Conservation (phyloP, 2,888 invertebrate species). For the Congeria kusceri region DNA sequence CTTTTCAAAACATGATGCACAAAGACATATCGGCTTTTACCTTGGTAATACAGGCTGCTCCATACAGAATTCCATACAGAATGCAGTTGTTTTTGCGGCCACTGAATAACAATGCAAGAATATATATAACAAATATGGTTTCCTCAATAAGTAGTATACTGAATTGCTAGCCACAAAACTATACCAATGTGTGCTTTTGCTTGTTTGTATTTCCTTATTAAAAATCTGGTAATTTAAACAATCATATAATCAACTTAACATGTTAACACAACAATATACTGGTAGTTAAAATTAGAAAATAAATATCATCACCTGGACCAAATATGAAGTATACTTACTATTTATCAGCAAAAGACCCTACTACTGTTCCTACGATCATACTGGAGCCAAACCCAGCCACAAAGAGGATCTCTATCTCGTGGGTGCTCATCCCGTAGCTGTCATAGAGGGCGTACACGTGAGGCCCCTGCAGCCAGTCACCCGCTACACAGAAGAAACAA, state of each 20-base stretch:
- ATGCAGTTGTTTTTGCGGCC: constrained; percentile 86
- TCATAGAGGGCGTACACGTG: constrained; percentile 87
- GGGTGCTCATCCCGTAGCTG: constrained; percentile 86
- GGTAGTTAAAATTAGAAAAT: too few relatives aligned
- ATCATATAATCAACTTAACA: too few relatives aligned
- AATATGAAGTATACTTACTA: too few relatives aligned
- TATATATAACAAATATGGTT: not conserved
- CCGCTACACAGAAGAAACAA: constrained; percentile 83
- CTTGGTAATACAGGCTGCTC: constrained; percentile 86
- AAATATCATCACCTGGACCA: too few relatives aligned
- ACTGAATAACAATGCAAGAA: constrained; percentile 80
- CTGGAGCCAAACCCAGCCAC: constrained; percentile 87
- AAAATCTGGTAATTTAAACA: not conserved
- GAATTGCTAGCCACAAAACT: not conserved
- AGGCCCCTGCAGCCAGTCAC: constrained; percentile 87
- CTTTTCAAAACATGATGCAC: too few relatives aligned
- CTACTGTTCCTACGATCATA: constrained; percentile 86
- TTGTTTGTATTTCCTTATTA: too few relatives aligned
- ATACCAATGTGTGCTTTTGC: too few relatives aligned
- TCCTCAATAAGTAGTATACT: not conserved
- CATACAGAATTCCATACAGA: constrained; percentile 86
- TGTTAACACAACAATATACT: too few relatives aligned
- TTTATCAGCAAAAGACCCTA: constrained; percentile 87
- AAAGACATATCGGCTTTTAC: constrained; percentile 64
- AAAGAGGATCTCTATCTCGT: constrained; percentile 86